A percentile compares a stretch with the other conserved stretches of the same genome.
Conservation (phyloP, 2,888 invertebrate species). For the Auanema freiburgensis region DNA sequence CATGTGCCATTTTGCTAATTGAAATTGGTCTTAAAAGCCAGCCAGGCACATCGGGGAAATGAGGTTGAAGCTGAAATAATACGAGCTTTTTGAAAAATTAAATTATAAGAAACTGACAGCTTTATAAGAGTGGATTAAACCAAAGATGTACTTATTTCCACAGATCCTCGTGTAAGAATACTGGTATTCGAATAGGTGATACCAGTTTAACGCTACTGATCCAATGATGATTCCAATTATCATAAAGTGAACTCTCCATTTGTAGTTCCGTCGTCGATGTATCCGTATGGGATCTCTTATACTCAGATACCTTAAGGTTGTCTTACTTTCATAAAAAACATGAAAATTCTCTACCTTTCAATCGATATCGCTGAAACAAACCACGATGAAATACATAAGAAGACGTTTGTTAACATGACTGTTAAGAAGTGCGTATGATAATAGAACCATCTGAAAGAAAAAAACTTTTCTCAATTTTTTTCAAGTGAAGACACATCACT, state of each 20-base stretch:
- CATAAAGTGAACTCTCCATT: conserved; percentile 1
- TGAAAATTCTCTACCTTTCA: conserved; percentile 19
- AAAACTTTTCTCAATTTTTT: not conserved
- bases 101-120: conserved; percentile 5
- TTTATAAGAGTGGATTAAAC: conserved; percentile 16
- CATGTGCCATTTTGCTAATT: too few species aligned
- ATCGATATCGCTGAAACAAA: conserved; percentile 20
- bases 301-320: conserved; percentile 10
- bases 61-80: too few species aligned
- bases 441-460: conserved; percentile 13
- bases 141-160: conserved; percentile 12
- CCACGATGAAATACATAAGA: conserved; percentile 21
- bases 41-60: too few species aligned
- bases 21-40: too few species aligned
- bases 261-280: conserved; percentile 9
- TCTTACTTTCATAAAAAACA: too few species aligned
- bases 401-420: conserved; percentile 12
- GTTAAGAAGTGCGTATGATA: conserved; percentile 15
- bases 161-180: conserved; percentile 17
- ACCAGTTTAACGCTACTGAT: conserved; percentile 12
- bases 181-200: conserved; percentile 18
- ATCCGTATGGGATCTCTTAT: conserved; percentile 21
- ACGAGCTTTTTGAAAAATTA: too few species aligned
- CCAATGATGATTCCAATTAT: conserved; percentile 6
- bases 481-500: not conserved